phyloP scores from a whole-genome alignment of 2,797 vertebrate species.

The Setipinna tenuifilis region DNA sequence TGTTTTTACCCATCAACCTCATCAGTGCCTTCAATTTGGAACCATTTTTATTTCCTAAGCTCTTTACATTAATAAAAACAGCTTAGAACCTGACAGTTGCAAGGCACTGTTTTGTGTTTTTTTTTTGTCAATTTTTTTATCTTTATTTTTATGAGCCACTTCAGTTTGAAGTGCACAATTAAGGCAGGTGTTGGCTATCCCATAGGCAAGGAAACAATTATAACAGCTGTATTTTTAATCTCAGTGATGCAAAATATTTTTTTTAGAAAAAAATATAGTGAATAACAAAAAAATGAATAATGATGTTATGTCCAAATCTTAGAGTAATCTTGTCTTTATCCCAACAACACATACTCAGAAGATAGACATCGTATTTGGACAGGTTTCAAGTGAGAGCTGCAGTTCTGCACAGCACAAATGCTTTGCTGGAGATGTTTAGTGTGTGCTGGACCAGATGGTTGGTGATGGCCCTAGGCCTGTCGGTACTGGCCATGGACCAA shows the following conservation, averaged over 20 bases:
- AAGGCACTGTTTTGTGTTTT: too few relatives aligned
- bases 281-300: neutral
- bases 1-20: neutral
- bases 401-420: neutral
- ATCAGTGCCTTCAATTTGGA: neutral
- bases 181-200: too few relatives aligned
- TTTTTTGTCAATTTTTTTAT: too few relatives aligned
- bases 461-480: conserved; percentile 30
- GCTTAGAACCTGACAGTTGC: neutral
- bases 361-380: neutral
- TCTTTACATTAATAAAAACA: neutral
- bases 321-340: neutral
- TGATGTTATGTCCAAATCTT: neutral
- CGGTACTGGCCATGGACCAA: conserved; percentile 45
- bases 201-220: too few relatives aligned
- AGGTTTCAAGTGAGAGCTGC: neutral
- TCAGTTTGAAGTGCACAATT: too few relatives aligned
- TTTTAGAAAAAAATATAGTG: too few relatives aligned
- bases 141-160: neutral
- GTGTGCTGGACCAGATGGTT: conserved; percentile 49
- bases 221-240: too few relatives aligned
- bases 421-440: conserved; percentile 14
- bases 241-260: too few relatives aligned
- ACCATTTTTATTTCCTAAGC: neutral
- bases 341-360: neutral